These are phyloP conservation scores for Python bivittatus DNA, from an alignment of 2,113 vertebrate species.

Conservation along the genomic window DNA sequence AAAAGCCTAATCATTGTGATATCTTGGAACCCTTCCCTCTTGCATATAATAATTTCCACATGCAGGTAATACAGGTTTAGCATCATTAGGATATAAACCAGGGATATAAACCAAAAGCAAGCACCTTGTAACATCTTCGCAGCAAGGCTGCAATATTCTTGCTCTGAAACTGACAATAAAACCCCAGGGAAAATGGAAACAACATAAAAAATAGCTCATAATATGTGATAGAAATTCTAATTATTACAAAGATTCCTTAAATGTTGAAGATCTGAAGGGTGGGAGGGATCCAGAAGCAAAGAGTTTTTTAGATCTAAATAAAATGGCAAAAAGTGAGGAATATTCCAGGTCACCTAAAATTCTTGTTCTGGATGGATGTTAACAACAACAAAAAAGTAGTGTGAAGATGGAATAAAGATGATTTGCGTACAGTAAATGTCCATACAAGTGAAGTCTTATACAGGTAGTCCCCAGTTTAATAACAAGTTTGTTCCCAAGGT, in stretches of 20 bases:
- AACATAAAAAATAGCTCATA: neutral
- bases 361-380: neutral
- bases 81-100: slow-evolving; percentile 35
- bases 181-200: slow-evolving; percentile 22
- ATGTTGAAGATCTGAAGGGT: neutral
- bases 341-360: neutral
- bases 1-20: slow-evolving; percentile 81
- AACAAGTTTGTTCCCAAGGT: too few species aligned
- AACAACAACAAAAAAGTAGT: neutral
- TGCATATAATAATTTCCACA: slow-evolving; percentile 70
- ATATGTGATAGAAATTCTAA: slow-evolving; percentile 34
- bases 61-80: slow-evolving; percentile 58
- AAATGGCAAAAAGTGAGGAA: neutral
- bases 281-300: slow-evolving; percentile 34
- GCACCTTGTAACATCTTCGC: slow-evolving; percentile 30
- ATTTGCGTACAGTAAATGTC: neutral
- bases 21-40: slow-evolving; percentile 64
- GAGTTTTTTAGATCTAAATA: neutral
- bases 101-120: slow-evolving; percentile 37
- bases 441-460: neutral
- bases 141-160: slow-evolving; percentile 25
- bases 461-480: too few species aligned
- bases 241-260: neutral
- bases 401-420: neutral
- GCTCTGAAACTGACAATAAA: slow-evolving; percentile 25